Evolutionary conservation across 2,888 invertebrate species (phyloP).

Genomic region (Nomada flava): DNA sequence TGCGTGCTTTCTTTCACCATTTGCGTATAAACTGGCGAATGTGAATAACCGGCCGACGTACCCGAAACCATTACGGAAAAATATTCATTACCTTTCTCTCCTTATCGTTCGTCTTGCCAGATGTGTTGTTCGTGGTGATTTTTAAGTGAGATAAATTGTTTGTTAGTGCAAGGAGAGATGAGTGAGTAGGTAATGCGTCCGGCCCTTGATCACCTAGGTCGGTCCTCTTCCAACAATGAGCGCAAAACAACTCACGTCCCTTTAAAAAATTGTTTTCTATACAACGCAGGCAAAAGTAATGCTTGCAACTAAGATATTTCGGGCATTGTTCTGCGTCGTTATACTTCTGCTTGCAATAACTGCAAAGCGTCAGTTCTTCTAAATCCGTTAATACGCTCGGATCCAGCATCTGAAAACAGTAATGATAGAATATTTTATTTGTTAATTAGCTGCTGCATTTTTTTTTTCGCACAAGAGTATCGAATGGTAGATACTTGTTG

Average conservation of each 20-base stretch:
- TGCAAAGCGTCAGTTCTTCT: conserved; percentile 91
- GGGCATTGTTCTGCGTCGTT: conserved; percentile 90
- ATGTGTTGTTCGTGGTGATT: conserved; percentile 84
- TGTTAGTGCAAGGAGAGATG: conserved; percentile 88
- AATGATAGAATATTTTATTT: conserved; percentile 6
- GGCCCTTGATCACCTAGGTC: conserved; percentile 89
- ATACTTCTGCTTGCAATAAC: conserved; percentile 91
- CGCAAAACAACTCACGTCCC: conserved; percentile 89
- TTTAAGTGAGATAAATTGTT: conserved; percentile 87
- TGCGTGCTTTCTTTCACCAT: conserved; percentile 51
- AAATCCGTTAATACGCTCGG: conserved; percentile 88
- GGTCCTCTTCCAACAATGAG: conserved; percentile 91
- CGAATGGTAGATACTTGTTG: too few species aligned
- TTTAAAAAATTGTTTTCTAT: conserved; percentile 89
- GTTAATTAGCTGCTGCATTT: not conserved
- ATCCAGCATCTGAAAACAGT: conserved; percentile 85
- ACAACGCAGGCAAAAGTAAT: conserved; percentile 91
- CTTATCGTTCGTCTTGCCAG: conserved; percentile 84
- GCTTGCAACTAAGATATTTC: conserved; percentile 90
- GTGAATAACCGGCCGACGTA: conserved; percentile 12
- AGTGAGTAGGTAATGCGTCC: conserved; percentile 89
- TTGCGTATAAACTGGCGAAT: conserved; percentile 16
- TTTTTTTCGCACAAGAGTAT: too few species aligned
- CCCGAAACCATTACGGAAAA: conserved; percentile 8
- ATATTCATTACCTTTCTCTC: conserved; percentile 83